phyloP scores from a whole-genome alignment of 1,140 invertebrate species.

The Glomeris maerens region DNA sequence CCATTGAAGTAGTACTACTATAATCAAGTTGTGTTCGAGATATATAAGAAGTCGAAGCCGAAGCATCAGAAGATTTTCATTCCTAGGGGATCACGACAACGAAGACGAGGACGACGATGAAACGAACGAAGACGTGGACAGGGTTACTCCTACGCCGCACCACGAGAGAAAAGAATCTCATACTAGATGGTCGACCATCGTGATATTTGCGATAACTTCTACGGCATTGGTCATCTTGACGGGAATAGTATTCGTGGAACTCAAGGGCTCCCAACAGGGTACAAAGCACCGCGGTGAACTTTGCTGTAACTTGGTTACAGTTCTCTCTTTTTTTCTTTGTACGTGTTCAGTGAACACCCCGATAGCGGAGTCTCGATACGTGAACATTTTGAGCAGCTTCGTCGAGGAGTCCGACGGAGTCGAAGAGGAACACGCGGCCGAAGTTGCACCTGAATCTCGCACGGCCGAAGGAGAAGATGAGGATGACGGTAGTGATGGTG shows the following conservation, averaged over 20 bases:
- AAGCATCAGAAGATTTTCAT: background rate
- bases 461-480: slow-evolving; percentile 18
- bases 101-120: slow-evolving; percentile 26
- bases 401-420: slow-evolving; percentile 44
- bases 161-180: too few relatives aligned
- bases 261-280: slow-evolving; percentile 59
- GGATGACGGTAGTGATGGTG: slow-evolving; percentile 14
- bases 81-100: slow-evolving; percentile 10
- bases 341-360: slow-evolving; percentile 49
- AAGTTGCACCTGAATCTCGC: background rate
- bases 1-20: too few relatives aligned
- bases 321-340: background rate
- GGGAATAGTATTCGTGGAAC: slow-evolving; percentile 59
- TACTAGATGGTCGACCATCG: slow-evolving; percentile 66
- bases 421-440: slow-evolving; percentile 21
- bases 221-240: slow-evolving; percentile 51
- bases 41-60: background rate
- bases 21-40: too few relatives aligned
- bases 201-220: slow-evolving; percentile 59
- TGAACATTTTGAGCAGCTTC: slow-evolving; percentile 58
- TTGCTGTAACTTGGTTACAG: background rate
- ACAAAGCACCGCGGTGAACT: slow-evolving; percentile 29
- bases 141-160: slow-evolving; percentile 62
- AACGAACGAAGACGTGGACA: slow-evolving; percentile 52
- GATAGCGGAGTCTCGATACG: slow-evolving; percentile 50